Evolutionary conservation across 2,888 invertebrate species (phyloP), one percentile per base, ranked within the genome.

Genomic region (Druceiella hillmani): DNA sequence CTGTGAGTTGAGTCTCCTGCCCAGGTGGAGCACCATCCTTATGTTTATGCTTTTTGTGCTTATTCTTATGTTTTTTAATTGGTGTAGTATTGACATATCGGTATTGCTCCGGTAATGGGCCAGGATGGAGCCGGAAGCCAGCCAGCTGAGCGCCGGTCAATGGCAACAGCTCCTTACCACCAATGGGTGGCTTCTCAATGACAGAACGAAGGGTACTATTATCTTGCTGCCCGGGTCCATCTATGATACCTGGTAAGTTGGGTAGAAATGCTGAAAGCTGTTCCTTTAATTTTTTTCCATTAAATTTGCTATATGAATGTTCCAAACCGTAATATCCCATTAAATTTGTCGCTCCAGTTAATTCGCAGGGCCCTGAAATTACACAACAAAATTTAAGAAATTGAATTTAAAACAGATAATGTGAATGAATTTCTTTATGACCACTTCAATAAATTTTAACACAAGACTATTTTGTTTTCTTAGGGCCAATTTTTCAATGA

Each of bases 231-330:
- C 90, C 94, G 44, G 94, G 93, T 16, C 89, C 87, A 67, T 97
- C 97, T 49, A 95, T 85, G 47, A 92, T 91, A 12, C 97, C 95
- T 34, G 97, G 97, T 38, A 97, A 74, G 61, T 90, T 91, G 12
- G 95, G 95, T 46, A 97, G 74, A 65, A 97, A 97, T 9, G 95
- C 92, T 25, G 94, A 93, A 41, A 97, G 68, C 39, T 93, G 92
- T 63, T 97, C 95, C 61, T 94, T 90, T 10, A 92, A 77, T 67
- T 94, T 94, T 59, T 94, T 93, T 35, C 93, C 94, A 71, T 91
- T 94, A 69, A 95, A 95, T 76, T 94, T 97, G 68, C 89, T 94
- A 65, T 95, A 93, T 12, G 95, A 92, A 69, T 97, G 94, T 69
- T 97, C 95, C 47, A 97, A 76, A 50, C 90, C 91, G 81, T 97